Conservation (phyloP, 2,113 vertebrate genomes). For the Heterocephalus glaber region DNA sequence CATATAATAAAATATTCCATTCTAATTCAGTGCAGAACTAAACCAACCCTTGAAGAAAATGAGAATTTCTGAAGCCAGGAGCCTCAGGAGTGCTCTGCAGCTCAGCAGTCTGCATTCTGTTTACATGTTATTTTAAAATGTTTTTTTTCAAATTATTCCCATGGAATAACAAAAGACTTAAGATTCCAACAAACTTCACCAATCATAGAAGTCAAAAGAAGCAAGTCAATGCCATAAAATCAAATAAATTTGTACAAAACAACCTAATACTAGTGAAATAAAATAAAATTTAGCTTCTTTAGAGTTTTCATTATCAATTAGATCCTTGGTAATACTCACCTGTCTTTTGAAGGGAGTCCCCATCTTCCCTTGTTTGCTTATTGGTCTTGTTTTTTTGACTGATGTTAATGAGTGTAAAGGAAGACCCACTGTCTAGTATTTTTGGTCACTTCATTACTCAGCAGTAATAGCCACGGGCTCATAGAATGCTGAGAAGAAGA, state of each 20-base stretch:
- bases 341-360: background rate
- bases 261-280: background rate
- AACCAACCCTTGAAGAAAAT: slow-evolving; percentile 56
- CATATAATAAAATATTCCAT: slow-evolving; percentile 51
- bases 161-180: slow-evolving; percentile 8
- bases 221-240: background rate
- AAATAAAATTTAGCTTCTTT: background rate
- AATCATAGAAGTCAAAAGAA: slow-evolving; percentile 25
- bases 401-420: background rate
- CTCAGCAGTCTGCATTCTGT: background rate
- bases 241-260: background rate
- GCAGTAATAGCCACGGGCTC: background rate
- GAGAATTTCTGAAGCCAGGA: slow-evolving; percentile 36
- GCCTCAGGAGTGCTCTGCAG: background rate
- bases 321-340: background rate
- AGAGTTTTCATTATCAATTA: background rate
- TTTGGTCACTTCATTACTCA: background rate
- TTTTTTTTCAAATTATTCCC: background rate
- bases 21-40: slow-evolving; percentile 23
- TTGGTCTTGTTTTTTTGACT: background rate
- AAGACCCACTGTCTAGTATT: background rate
- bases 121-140: background rate
- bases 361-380: background rate
- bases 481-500: background rate
- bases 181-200: slow-evolving; percentile 10